These are phyloP conservation scores for Spatula clypeata DNA, from an alignment of 2,797 vertebrate species.

Conservation along the genomic window DNA sequence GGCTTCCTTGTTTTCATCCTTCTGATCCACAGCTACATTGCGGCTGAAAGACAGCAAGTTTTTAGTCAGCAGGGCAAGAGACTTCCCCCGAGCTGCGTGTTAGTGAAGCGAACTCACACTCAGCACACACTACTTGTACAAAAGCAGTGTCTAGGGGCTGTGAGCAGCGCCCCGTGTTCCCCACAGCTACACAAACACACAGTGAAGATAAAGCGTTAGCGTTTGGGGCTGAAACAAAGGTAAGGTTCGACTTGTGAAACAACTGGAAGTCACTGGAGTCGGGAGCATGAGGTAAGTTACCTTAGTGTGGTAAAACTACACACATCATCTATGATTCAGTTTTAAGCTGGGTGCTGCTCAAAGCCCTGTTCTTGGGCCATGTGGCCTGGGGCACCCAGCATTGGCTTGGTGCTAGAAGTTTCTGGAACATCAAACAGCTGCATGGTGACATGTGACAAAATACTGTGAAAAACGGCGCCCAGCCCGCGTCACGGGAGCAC, in stretches of 20 bases:
- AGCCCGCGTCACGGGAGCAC: background rate
- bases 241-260: background rate
- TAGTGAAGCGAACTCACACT: background rate
- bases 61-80: background rate
- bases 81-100: background rate
- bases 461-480: background rate
- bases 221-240: background rate
- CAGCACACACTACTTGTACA: background rate
- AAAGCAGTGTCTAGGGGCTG: slow-evolving; percentile 23
- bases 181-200: background rate
- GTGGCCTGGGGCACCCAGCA: fast-evolving
- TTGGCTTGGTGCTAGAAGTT: slow-evolving; percentile 34
- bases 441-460: background rate
- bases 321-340: background rate
- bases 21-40: slow-evolving; percentile 94
- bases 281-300: background rate
- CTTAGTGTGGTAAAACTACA: background rate
- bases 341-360: slow-evolving; percentile 31
- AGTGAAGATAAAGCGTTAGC: slow-evolving; percentile 21
- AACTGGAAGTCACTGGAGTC: slow-evolving; percentile 10
- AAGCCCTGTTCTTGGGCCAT: background rate
- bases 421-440: slow-evolving; percentile 26
- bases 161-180: background rate
- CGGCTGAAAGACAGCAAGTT: slow-evolving; percentile 87
- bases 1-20: slow-evolving; percentile 94